Percentiles rank a stretch among this genome's conserved stretches.
Conservation (phyloP, 2,113 vertebrate species). For the Gasterosteus nipponicus region DNA sequence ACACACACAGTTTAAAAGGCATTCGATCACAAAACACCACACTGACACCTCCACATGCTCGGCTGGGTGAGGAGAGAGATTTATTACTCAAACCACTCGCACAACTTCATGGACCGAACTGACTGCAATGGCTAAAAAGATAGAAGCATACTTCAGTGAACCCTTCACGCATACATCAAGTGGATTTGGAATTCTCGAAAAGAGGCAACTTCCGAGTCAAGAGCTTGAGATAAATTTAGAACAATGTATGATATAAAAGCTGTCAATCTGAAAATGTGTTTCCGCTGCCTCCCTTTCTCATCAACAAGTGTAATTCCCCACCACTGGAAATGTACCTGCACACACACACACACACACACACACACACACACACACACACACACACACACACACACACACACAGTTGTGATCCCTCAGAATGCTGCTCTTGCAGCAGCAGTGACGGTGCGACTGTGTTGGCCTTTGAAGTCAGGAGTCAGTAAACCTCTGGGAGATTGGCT, state of each 20-base stretch:
- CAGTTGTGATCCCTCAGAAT: conserved; percentile 41
- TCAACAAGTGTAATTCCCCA: conserved; percentile 25
- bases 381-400: conserved; percentile 7
- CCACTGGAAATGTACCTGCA: conserved; percentile 15
- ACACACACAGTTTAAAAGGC: conserved; percentile 17
- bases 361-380: conserved; percentile 7
- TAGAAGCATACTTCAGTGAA: neutral
- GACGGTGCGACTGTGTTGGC: conserved; percentile 48
- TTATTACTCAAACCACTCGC: conserved; percentile 10
- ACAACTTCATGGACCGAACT: conserved; percentile 12
- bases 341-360: conserved; percentile 8
- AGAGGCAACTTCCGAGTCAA: neutral
- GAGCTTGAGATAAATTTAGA: neutral
- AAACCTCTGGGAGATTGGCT: conserved; percentile 65
- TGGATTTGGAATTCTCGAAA: conserved; percentile 5
- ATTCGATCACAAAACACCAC: conserved; percentile 2
- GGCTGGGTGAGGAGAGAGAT: neutral
- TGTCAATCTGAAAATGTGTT: neutral
- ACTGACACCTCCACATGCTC: conserved; percentile 36
- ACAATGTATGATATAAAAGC: neutral
- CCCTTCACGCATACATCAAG: neutral
- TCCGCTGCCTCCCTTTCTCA: neutral
- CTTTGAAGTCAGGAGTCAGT: conserved; percentile 71
- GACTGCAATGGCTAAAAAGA: conserved; percentile 1
- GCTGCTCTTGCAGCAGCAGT: conserved; percentile 46